phyloP scores from a whole-genome alignment of 1,140 invertebrate genomes.

The Andricus grossulariae region DNA sequence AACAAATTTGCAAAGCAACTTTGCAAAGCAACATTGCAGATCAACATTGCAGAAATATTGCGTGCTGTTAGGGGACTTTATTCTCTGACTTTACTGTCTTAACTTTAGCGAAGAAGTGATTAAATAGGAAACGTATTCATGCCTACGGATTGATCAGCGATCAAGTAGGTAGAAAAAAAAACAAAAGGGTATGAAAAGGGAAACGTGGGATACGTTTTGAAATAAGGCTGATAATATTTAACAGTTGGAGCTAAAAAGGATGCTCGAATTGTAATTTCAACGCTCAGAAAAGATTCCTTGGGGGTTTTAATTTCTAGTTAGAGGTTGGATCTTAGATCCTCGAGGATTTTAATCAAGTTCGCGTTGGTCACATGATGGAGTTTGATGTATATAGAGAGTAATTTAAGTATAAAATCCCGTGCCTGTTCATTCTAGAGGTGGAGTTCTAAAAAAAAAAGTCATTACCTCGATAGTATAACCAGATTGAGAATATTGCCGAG shows the following conservation, averaged over 20 bases:
- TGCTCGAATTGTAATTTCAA: no score
- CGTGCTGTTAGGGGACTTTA: no score
- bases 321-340: no score
- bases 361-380: no score
- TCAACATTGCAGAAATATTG: no score
- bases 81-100: not conserved
- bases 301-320: no score
- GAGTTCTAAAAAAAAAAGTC: constrained; percentile 35
- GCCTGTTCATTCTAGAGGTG: constrained; percentile 55
- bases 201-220: constrained; percentile 54
- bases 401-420: constrained; percentile 59
- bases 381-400: constrained; percentile 42
- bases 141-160: constrained; percentile 50
- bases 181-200: not conserved
- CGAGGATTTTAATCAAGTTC: no score
- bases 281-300: no score
- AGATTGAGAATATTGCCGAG: not conserved
- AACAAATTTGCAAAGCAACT: no score
- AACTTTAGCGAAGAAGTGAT: constrained; percentile 62
- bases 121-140: constrained; percentile 67
- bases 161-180: constrained; percentile 45
- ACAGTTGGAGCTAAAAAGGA: constrained; percentile 38
- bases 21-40: no score
- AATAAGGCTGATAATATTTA: constrained; percentile 73
- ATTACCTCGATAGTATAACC: not conserved